These are phyloP conservation scores for Byasa hedistus DNA, from an alignment of 2,888 invertebrate species.

Conservation along the genomic window DNA sequence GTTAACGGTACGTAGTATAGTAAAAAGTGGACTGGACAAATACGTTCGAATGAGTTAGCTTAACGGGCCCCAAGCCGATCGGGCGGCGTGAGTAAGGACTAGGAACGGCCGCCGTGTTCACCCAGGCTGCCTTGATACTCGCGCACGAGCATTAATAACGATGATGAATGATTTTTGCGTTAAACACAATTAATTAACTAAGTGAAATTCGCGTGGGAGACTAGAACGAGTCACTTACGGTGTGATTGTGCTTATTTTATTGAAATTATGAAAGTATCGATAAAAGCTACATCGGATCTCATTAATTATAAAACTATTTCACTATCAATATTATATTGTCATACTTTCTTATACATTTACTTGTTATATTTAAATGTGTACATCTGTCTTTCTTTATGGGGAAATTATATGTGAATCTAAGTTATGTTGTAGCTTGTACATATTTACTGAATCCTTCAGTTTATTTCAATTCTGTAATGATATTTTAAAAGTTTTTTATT, in stretches of 20 bases:
- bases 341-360: no score
- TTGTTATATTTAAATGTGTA: no score
- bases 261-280: not conserved
- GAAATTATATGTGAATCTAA: no score
- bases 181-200: constrained; percentile 19
- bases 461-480: no score
- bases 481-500: no score
- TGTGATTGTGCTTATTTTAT: not conserved
- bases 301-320: not conserved
- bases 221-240: not conserved
- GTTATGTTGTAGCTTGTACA: no score
- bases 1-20: constrained; percentile 70
- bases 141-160: constrained; percentile 30
- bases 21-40: constrained; percentile 78
- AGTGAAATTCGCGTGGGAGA: constrained; percentile 13
- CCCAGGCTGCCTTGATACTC: constrained; percentile 12
- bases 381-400: no score
- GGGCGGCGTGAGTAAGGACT: constrained; percentile 34
- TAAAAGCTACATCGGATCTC: not conserved
- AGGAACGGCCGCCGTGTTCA: constrained; percentile 5
- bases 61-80: constrained; percentile 56
- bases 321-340: no score
- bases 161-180: constrained; percentile 30
- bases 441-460: no score
- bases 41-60: constrained; percentile 72